phyloP scores from a whole-genome alignment of 2,797 vertebrate species.

The Acipenser transmontanus region DNA sequence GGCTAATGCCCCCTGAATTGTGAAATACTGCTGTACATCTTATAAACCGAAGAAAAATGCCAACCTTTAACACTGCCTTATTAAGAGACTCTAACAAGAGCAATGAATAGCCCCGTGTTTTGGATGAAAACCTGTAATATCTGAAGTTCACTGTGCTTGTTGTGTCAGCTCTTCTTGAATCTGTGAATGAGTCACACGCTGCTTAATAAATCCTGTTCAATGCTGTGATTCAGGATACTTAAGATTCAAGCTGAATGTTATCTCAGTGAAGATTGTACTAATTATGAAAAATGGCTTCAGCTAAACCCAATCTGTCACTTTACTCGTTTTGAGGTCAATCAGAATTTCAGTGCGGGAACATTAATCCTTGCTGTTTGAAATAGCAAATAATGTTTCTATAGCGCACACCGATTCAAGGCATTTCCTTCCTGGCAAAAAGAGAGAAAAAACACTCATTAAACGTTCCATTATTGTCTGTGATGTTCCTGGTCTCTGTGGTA shows the following conservation, averaged over 20 bases:
- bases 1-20: too few species aligned
- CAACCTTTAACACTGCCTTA: too few species aligned
- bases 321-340: neutral
- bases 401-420: neutral
- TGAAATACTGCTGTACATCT: too few species aligned
- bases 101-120: too few species aligned
- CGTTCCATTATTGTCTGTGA: neutral
- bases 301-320: slow-evolving; percentile 1
- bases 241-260: neutral
- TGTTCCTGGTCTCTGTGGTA: neutral
- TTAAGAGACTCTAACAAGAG: too few species aligned
- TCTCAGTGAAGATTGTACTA: neutral
- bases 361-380: neutral
- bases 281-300: neutral
- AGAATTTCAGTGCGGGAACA: neutral
- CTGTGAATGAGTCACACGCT: too few species aligned
- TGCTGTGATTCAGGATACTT: neutral
- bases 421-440: neutral
- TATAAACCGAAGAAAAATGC: too few species aligned
- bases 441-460: neutral
- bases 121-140: too few species aligned
- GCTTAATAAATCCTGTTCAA: too few species aligned
- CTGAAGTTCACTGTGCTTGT: too few species aligned
- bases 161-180: too few species aligned
- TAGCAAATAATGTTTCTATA: neutral